Base-by-base conservation (phyloP, 2,888 invertebrate genomes). In the Drosophila aldrichi region DNA sequence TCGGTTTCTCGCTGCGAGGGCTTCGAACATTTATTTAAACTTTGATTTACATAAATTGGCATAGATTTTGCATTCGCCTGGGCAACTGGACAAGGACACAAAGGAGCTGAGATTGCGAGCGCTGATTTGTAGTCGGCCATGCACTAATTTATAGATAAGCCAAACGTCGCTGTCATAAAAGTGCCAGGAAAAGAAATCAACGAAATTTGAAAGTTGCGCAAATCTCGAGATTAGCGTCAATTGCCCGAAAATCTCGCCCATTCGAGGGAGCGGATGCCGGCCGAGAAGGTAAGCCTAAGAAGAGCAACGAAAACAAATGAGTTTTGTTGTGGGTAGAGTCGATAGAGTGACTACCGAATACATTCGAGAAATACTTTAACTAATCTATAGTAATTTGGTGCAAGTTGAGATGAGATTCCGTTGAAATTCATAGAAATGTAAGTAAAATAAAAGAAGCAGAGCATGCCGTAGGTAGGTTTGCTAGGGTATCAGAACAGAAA, bases 31-130 rank as follows among this genome's bases (percentile, higher is more conserved):
- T 79, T 74, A 81, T 81, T 78, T 79, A 73, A 82, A 69, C 79
- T 79, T 77, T 73, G 79, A 79, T 82, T 88, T 71, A 82, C 88
- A 77, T 82, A 77, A 84, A 84, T 78, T 79, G 76, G 70, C 72
- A 87, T 74, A 66, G 81, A 82, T 82, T 80, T 75, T 59, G 51
- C 71, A 79, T 77, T 69, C 62, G 41, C 25, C 54, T 1, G 36
- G 8, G 29, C 1, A 29, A 16, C 25, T 29, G 25, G 18, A 18
- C 36, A 18, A 25, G 22, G 3, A 3, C 22, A 0, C 9, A n/a
- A n/a, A 1, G 14, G 60, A 22, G 25, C 54, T 22, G 38, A 40
- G 54, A n/a, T 22, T 16, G 38, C 1, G 40, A 32, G 43, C 59
- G 66, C 67, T 82, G 77, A 79, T 74, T 79, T 82, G 80, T 77